phyloP scores from a whole-genome alignment of 2,113 vertebrate genomes.

The Anhinga rufa region DNA sequence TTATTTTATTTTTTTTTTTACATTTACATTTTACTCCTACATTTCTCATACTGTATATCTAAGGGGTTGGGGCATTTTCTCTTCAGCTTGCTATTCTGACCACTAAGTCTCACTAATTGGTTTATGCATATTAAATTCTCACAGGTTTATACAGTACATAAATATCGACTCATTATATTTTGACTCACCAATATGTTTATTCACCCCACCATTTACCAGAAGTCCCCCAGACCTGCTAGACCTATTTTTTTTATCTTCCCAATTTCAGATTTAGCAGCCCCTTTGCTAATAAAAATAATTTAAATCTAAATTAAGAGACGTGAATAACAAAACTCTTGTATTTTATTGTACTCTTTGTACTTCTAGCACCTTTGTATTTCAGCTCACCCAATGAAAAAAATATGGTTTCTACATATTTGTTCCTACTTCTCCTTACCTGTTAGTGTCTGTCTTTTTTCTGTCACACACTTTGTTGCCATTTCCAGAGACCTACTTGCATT shows the following conservation, averaged over 20 bases:
- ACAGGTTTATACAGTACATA: neutral
- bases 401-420: neutral
- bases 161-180: neutral
- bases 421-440: neutral
- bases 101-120: neutral
- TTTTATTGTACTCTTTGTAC: neutral
- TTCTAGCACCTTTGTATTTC: neutral
- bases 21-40: neutral
- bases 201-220: neutral
- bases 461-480: neutral
- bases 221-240: neutral
- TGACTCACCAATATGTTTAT: neutral
- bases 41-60: neutral
- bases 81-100: neutral
- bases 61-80: neutral
- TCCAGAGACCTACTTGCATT: neutral
- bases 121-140: neutral
- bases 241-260: neutral
- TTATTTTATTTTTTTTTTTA: too few relatives aligned
- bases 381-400: neutral
- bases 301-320: neutral
- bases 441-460: neutral
- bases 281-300: neutral
- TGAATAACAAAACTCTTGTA: neutral
- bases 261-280: neutral